These are phyloP conservation scores for Mesembrinibis cayennensis DNA, from an alignment of 2,113 vertebrate genomes.

Conservation along the genomic window DNA sequence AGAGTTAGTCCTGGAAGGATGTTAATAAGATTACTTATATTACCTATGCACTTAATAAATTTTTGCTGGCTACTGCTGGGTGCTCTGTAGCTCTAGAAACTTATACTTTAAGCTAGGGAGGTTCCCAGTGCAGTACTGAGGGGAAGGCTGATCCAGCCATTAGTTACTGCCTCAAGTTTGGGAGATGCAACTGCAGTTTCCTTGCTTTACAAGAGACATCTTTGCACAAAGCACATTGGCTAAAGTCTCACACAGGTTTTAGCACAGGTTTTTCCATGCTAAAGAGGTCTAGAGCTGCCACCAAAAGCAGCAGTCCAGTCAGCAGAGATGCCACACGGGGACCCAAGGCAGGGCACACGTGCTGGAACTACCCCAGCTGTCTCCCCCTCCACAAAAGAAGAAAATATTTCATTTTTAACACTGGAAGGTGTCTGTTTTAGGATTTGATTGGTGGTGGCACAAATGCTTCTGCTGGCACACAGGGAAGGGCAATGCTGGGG, in stretches of 20 bases:
- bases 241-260: background rate
- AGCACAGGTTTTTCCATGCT: background rate
- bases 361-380: background rate
- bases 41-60: conserved; percentile 29
- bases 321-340: background rate
- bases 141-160: background rate
- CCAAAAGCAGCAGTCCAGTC: background rate
- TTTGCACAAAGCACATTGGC: background rate
- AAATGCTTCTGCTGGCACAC: background rate
- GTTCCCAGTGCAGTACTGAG: background rate
- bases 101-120: background rate
- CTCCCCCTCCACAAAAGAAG: background rate
- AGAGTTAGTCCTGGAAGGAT: background rate
- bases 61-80: conserved; percentile 5
- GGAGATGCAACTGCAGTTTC: background rate
- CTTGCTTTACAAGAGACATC: background rate
- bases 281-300: background rate
- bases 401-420: background rate
- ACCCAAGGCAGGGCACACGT: background rate
- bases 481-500: background rate
- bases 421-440: background rate
- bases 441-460: background rate
- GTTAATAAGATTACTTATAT: conserved; percentile 47
- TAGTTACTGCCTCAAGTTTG: background rate
- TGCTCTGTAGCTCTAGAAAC: background rate